These are phyloP conservation scores for Phalacrocorax brasilianus DNA, from an alignment of 2,113 vertebrate genomes.

Conservation along the genomic window DNA sequence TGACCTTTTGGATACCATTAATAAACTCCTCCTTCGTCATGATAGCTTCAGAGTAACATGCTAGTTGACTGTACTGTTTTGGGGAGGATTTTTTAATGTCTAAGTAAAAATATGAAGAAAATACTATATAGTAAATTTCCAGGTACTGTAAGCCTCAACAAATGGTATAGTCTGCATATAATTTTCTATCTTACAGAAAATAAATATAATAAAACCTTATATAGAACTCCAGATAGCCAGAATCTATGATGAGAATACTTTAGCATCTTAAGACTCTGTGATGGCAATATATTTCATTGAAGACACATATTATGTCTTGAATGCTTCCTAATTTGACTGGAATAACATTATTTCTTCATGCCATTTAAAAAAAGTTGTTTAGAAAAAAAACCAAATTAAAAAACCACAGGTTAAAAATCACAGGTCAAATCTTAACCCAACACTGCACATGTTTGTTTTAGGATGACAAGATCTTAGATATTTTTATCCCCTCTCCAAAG, in stretches of 20 bases:
- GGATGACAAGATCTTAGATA: not conserved
- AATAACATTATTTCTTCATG: not conserved
- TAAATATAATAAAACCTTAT: not conserved
- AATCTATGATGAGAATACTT: not conserved
- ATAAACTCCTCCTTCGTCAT: constrained; percentile 32
- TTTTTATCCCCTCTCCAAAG: not conserved
- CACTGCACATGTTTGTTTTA: not conserved
- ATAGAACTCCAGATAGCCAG: not conserved
- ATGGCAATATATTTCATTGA: not conserved
- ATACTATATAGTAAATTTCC: not conserved
- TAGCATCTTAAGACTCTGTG: not conserved
- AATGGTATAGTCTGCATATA: not conserved
- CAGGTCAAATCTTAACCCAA: not conserved
- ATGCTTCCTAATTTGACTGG: not conserved
- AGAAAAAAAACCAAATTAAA: not conserved
- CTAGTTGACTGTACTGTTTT: not conserved
- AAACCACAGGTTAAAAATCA: not conserved
- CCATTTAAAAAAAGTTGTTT: not conserved
- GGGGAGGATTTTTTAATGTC: not conserved
- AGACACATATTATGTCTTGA: not conserved
- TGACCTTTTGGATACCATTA: constrained; percentile 64
- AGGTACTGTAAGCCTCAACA: not conserved
- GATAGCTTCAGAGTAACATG: not conserved
- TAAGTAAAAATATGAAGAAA: not conserved
- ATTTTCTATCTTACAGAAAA: not conserved